Base-by-base conservation (phyloP, 2,888 invertebrate genomes). In the Dione vanillae region DNA sequence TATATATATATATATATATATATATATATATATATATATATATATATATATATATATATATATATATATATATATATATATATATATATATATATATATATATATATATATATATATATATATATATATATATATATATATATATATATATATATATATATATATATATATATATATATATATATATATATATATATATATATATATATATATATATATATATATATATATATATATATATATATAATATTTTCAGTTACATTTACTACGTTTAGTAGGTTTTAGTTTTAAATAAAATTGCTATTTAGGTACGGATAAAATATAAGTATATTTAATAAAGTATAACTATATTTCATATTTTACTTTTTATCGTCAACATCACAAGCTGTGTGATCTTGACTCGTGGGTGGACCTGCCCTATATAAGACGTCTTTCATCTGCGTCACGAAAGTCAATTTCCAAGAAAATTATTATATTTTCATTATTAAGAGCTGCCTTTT, bases 401-500 rank as follows among this genome's bases (percentile, higher is more conserved):
- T 16, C 58, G 51, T 59, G 40, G 66, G 59, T 27, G 67, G 40
- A 51, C 41, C 35, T 49, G 35, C 52, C 54, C 62, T 69, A 68
- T 59, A 59, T 20, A 47, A 64, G 62, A 37, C 20, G 35, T 16
- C 62, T 69, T 69, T 62, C 61, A 62, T 69, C 45, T 54, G 68
- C 61, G 52, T 45, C 45, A 54, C 16, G 16, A 54, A 62, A 69
- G 52, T 59, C 56, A 61, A 52, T 51, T 52, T 62, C 43, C 20
- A 62, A 69, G 68, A 69, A 47, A 68, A 54, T 64, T 68, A 54
- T 54, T 45, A 10, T 35, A 69, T 62, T 37, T 54, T 64, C 54
- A 41, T 37, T 59, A 47, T 40, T n/a, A 45, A 47, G 37, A 43
- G 5, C 19, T 69, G 27, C 27, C 37, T 58, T 47, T n/a, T n/a